Percentiles rank a stretch among this genome's conserved stretches.
Evolutionary conservation across 2,888 invertebrate genomes (phyloP).

Genomic region (Hipparchia semele): DNA sequence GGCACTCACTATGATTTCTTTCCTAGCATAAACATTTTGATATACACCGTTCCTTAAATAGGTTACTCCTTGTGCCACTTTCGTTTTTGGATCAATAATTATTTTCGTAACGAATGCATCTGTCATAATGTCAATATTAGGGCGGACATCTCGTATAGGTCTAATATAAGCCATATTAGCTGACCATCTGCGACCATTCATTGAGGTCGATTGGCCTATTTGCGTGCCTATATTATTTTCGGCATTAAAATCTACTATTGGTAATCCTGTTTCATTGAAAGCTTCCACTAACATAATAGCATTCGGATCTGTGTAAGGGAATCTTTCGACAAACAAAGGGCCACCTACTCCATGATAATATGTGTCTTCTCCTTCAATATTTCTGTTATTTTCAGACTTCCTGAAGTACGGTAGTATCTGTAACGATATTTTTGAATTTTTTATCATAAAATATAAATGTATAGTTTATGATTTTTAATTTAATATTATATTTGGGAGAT

Average conservation of each 20-base stretch:
- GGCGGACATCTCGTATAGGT: conserved; percentile 82
- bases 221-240: conserved; percentile 84
- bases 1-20: conserved; percentile 85
- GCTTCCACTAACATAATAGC: conserved; percentile 82
- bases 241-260: conserved; percentile 83
- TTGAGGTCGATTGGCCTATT: conserved; percentile 83
- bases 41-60: conserved; percentile 68
- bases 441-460: background rate
- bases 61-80: conserved; percentile 72
- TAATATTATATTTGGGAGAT: background rate
- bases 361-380: conserved; percentile 77
- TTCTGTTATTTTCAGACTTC: conserved; percentile 85
- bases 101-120: conserved; percentile 81
- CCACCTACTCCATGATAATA: conserved; percentile 84
- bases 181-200: conserved; percentile 84
- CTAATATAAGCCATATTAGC: conserved; percentile 86
- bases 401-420: conserved; percentile 87
- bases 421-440: conserved; percentile 40
- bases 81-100: conserved; percentile 82
- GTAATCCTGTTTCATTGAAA: conserved; percentile 84
- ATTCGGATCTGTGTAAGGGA: conserved; percentile 84
- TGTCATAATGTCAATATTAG: conserved; percentile 78
- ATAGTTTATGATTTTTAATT: background rate
- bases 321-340: conserved; percentile 85
- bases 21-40: conserved; percentile 72